Conservation (phyloP, 2,888 invertebrate species). For the Mystacides longicornis region DNA sequence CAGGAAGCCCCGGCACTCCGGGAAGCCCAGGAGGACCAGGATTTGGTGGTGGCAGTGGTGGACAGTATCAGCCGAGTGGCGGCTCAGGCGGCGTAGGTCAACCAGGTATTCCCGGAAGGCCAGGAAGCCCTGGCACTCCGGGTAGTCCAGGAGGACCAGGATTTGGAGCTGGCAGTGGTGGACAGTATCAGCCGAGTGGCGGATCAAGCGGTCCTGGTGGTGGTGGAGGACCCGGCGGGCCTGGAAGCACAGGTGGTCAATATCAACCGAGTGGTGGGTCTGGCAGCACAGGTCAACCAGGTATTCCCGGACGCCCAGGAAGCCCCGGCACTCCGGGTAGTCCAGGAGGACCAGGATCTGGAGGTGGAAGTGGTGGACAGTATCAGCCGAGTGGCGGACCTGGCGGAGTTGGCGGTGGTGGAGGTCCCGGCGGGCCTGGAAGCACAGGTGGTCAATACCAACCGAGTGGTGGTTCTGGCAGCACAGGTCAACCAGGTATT, state of each 20-base stretch:
- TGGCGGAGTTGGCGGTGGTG: slow-evolving; percentile 27
- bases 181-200: slow-evolving; percentile 23
- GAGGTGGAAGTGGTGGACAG: slow-evolving; percentile 31
- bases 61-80: slow-evolving; percentile 27
- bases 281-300: slow-evolving; percentile 30
- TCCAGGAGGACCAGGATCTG: slow-evolving; percentile 22
- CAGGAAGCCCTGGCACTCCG: slow-evolving; percentile 6
- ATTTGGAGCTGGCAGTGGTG: slow-evolving; percentile 37
- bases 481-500: slow-evolving; percentile 13
- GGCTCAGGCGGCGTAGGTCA: slow-evolving; percentile 20
- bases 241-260: slow-evolving; percentile 30
- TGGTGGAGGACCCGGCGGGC: slow-evolving; percentile 29
- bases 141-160: slow-evolving; percentile 28
- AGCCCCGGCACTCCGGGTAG: slow-evolving; percentile 26
- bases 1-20: slow-evolving; percentile 35
- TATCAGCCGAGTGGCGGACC: slow-evolving; percentile 15
- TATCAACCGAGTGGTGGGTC: slow-evolving; percentile 26
- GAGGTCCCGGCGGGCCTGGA: slow-evolving; percentile 32
- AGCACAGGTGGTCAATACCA: slow-evolving; percentile 24
- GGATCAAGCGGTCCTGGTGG: slow-evolving; percentile 31
- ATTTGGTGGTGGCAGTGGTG: slow-evolving; percentile 31
- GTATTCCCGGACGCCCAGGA: slow-evolving; percentile 35
- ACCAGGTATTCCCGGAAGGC: slow-evolving; percentile 26
- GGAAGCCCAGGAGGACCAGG: slow-evolving; percentile 32
- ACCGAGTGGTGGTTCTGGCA: slow-evolving; percentile 22